phyloP scores from a whole-genome alignment of 2,797 vertebrate species.

The Clangula hyemalis region DNA sequence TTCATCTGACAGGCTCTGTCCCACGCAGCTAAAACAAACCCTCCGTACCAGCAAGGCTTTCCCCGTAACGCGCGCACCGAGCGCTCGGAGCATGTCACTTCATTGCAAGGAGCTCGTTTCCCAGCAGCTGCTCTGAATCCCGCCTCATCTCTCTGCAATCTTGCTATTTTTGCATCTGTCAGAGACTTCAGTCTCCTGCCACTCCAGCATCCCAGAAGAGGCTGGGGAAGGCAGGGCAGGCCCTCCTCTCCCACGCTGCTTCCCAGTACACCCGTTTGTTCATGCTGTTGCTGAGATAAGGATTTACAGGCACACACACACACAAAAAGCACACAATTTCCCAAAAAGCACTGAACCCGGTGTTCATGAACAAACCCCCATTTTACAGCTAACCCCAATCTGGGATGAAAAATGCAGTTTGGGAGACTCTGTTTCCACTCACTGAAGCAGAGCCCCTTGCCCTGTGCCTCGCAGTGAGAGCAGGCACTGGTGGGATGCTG shows the following conservation, averaged over 20 bases:
- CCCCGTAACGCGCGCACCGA: conserved; percentile 12
- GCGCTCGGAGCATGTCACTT: conserved; percentile 22
- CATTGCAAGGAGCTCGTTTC: conserved; percentile 20
- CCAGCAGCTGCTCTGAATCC: conserved; percentile 40
- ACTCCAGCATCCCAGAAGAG: conserved; percentile 11
- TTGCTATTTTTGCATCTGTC: conserved; percentile 39
- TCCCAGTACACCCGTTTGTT: neutral
- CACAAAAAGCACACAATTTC: neutral
- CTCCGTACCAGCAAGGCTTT: conserved; percentile 8
- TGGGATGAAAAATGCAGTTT: neutral
- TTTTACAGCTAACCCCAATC: neutral
- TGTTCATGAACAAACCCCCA: neutral
- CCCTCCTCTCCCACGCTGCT: neutral
- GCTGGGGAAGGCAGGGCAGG: neutral
- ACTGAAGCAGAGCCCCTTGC: neutral
- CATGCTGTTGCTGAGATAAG: neutral
- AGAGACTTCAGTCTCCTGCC: conserved; percentile 39
- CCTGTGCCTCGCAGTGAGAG: accelerated
- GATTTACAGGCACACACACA: accelerated
- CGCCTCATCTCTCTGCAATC: conserved; percentile 42
- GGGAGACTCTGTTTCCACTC: neutral
- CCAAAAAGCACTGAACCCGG: neutral
- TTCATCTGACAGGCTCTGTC: conserved; percentile 50
- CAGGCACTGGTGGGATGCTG: accelerated
- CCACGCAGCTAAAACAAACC: conserved; percentile 48